Percentiles rank a stretch among this genome's conserved stretches.
phyloP scores from a whole-genome alignment of 2,797 vertebrate genomes.

The Fringilla coelebs region DNA sequence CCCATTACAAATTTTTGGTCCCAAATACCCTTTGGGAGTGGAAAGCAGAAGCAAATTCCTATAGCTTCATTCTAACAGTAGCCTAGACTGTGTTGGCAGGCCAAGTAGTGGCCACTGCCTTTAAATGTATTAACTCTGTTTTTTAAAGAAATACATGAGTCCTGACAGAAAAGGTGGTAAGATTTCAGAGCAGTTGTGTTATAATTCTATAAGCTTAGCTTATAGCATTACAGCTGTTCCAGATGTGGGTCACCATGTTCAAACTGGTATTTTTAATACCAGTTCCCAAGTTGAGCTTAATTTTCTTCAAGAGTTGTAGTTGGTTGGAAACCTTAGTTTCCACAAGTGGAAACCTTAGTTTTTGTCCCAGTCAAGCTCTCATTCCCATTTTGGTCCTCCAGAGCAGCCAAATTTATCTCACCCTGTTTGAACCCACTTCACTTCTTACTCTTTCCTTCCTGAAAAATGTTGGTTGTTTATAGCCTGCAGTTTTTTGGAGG shows the following conservation, averaged over 20 bases:
- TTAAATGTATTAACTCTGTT: not conserved
- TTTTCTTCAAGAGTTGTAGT: not conserved
- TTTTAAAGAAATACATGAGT: not conserved
- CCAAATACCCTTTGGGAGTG: not conserved
- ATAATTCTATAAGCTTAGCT: not conserved
- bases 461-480: not conserved
- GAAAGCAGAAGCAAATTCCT: not conserved
- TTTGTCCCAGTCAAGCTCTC: not conserved
- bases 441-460: not conserved
- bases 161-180: not conserved
- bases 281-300: not conserved
- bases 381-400: not conserved
- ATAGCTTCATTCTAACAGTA: not conserved
- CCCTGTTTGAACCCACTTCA: not conserved
- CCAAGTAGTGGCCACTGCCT: not conserved
- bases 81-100: not conserved
- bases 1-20: not conserved
- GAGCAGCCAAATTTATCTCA: not conserved
- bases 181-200: not conserved
- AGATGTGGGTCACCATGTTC: not conserved
- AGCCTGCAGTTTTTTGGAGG: not conserved
- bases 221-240: not conserved
- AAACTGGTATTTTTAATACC: not conserved
- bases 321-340: not conserved
- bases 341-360: not conserved